Evolutionary conservation across 2,113 vertebrate genomes (phyloP), one percentile per base, ranked within the genome.

Genomic region (Ploceus nigricollis): DNA sequence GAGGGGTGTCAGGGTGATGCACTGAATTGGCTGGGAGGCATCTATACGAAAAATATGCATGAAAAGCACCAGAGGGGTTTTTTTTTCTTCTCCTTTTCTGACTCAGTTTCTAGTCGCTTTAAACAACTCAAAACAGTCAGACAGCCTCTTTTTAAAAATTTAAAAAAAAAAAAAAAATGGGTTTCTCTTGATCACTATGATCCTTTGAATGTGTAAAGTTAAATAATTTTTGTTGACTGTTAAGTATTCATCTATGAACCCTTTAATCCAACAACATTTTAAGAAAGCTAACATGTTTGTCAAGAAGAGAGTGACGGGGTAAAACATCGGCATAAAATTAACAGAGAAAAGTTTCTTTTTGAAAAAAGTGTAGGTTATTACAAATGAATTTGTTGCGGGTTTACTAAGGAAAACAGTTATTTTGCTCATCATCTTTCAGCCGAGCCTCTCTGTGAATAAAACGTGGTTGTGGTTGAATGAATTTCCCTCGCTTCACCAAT

Each of bases 1-100:
- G 0, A 47, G 33, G 6, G 10, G 2, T 40, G 22, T 35, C 1
- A 28, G 30, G 9, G 8, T 24, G 7, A 3, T 35, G 23, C 0
- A 4, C 40, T 42, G 9, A 37, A 42, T 48, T 28, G 7, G 16
- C n/a, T 13, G 11, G 54, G 37, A 83, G 6, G 23, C 40, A 33
- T 23, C 69, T 35, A 4, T 14, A 6, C 11, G 3, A 61, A 53
- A 87, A 61, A 70, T 39, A 39, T 4, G 2, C 11, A 2, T 28
- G 47, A 50, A 88, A 82, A 85, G 11, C 60, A 75, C 2, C 1
- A 0, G 18, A 31, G 9, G 11, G 17, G 18, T 0, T 6, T 70
- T 48, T 61, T 51, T 66, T 33, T n/a, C 24, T n/a, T 58, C 75
- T 70, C 9, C 20, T 86, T 63, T 82, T 79, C 61, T 9, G 1